Evolutionary conservation across 2,113 vertebrate species (phyloP).

Genomic region (Seriola quinqueradiata): DNA sequence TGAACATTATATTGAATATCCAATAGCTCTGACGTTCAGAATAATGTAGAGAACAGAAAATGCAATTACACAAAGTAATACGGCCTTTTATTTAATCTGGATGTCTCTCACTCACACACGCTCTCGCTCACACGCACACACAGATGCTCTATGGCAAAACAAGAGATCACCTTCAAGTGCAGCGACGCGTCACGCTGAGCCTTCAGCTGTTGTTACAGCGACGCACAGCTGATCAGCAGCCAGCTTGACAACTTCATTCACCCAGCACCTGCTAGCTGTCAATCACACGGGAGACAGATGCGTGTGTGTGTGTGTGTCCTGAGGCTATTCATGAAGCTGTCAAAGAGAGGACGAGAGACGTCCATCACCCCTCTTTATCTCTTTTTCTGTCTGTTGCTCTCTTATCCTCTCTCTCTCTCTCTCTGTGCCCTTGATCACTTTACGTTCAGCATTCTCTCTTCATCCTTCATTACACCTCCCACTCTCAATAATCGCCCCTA

Average conservation of each 20-base stretch:
- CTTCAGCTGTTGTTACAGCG: constrained; percentile 78
- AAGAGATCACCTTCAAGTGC: constrained; percentile 85
- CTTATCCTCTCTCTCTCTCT: constrained; percentile 34
- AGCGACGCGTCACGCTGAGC: constrained; percentile 74
- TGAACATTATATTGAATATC: not conserved
- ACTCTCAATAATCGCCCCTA: constrained; percentile 33
- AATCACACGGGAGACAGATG: constrained; percentile 78
- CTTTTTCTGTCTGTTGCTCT: constrained; percentile 62
- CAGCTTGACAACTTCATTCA: constrained; percentile 85
- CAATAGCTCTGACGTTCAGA: not conserved
- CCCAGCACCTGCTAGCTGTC: constrained; percentile 89
- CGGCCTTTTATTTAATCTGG: constrained; percentile 5
- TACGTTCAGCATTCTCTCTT: constrained; percentile 38
- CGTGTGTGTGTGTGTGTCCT: constrained; percentile 71
- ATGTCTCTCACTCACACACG: not conserved
- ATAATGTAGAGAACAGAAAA: constrained; percentile 13
- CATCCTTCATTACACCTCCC: constrained; percentile 58
- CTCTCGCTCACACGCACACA: constrained; percentile 1
- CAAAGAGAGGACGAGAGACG: constrained; percentile 83
- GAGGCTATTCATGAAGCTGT: constrained; percentile 87
- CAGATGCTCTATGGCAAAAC: constrained; percentile 71
- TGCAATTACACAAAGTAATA: not conserved
- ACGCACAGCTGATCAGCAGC: constrained; percentile 79
- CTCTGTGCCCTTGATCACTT: constrained; percentile 63
- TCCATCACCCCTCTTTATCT: constrained; percentile 81